Base-by-base conservation (phyloP, 35 echinoderm and acorn worm species). In the Hemicentrotus pulcherrimus region DNA sequence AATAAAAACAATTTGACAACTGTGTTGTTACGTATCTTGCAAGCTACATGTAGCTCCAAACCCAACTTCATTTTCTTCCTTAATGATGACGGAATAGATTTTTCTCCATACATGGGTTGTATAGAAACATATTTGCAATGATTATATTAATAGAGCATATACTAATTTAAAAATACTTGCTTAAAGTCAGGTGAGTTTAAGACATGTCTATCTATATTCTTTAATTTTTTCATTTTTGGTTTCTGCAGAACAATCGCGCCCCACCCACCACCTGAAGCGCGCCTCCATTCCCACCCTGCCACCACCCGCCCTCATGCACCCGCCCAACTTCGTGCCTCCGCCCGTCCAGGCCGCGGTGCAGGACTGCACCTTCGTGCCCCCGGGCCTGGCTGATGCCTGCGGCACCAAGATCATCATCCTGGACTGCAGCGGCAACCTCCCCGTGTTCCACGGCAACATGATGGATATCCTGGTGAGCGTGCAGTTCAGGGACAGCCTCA, bases 401-500 rank as follows among this genome's bases (percentile, higher is more conserved):
- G 94, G 98, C 31, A 95, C 97, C 86, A 97, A 96, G 88, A 94
- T 97, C 9, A 95, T 99, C 9, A 95, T 99, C 50, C 96, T 99
- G 19, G 96, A 97, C 86, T 99, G 98, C 95, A 95, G 91, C 28
- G 98, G 98, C 6, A 95, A 94, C n/a, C 89, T 96, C 7, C 97
- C 98, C 14, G 88, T 97, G 45, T 97, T 99, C 95, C 98, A 99
- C 41, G 98, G 98, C 59, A 97, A 97, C 32, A 91, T 97, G 10
- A 91, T 96, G 31, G 98, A 99, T 85, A 89, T 99, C 22, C 91
- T 96, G 14, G 94, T 99, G 31, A 99, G 98, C 61, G 94, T 97
- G 0, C 89, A 96, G 32, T 99, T 99, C 95, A 94, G 96, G 13
- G 98, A 97, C 7, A 96, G 98, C 94, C 47, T 99, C 61, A 97